A percentile compares a stretch with the other conserved stretches of the same genome.
phyloP scores from a whole-genome alignment of 1,140 invertebrate genomes.

The Brachionus paranguensis region DNA sequence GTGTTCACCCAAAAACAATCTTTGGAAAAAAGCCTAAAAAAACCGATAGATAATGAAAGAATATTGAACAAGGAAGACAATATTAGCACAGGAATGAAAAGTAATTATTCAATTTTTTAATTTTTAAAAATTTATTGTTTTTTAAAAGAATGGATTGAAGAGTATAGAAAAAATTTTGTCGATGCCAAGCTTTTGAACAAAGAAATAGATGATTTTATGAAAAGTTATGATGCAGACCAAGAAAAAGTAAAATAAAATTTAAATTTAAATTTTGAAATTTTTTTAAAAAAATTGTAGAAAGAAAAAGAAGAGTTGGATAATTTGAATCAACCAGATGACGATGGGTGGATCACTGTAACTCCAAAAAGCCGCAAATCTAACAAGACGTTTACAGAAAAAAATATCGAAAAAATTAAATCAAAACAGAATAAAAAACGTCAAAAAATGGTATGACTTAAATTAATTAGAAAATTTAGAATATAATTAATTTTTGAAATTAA shows the following conservation, averaged over 20 bases:
- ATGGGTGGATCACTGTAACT: conserved; percentile 32
- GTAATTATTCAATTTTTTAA: neutral
- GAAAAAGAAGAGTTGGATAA: conserved; percentile 22
- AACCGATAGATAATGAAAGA: neutral
- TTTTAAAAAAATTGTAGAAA: neutral
- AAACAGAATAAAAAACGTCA: conserved; percentile 34
- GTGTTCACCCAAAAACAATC: neutral
- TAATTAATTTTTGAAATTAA: neutral
- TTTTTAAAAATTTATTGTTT: neutral
- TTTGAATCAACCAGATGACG: conserved; percentile 17
- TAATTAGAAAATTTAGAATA: neutral
- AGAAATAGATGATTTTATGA: conserved; percentile 35
- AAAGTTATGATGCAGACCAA: conserved; percentile 19
- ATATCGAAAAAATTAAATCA: conserved; percentile 17
- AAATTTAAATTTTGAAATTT: neutral
- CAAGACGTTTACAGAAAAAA: neutral
- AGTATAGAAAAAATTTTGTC: conserved; percentile 17
- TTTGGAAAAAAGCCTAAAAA: neutral
- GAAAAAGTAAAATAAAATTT: neutral
- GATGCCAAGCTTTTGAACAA: conserved; percentile 12
- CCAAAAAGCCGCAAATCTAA: conserved; percentile 19
- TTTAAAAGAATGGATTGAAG: conserved; percentile 20
- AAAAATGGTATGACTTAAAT: neutral
- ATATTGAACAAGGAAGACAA: neutral
- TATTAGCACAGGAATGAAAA: conserved; percentile 19